These are phyloP conservation scores for Thecophora atra DNA, from an alignment of 2,888 invertebrate species.

Conservation along the genomic window DNA sequence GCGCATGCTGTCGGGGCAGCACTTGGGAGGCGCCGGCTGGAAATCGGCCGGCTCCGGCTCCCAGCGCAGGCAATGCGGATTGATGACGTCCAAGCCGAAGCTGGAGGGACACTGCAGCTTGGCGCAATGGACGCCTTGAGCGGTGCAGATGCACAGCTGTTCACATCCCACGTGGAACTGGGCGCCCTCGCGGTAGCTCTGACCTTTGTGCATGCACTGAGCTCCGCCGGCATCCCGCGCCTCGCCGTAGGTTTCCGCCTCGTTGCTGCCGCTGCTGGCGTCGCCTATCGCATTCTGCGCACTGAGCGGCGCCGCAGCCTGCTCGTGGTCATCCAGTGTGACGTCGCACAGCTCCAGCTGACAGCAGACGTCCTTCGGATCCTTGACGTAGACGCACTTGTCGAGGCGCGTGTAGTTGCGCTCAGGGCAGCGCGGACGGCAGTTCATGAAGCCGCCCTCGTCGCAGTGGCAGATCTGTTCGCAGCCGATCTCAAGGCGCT, in stretches of 20 bases:
- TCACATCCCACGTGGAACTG: conserved; percentile 86
- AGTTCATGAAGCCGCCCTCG: conserved; percentile 76
- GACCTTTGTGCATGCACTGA: conserved; percentile 58
- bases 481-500: conserved; percentile 83
- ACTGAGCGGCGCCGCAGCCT: conserved; percentile 58
- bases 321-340: conserved; percentile 80
- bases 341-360: conserved; percentile 87
- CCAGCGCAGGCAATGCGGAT: conserved; percentile 87
- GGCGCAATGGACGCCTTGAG: conserved; percentile 77
- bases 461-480: conserved; percentile 81
- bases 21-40: conserved; percentile 77
- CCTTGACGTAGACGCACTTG: conserved; percentile 82
- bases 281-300: conserved; percentile 51
- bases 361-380: conserved; percentile 85
- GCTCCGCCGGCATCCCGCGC: conserved; percentile 52
- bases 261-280: conserved; percentile 39
- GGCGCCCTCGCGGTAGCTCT: conserved; percentile 69
- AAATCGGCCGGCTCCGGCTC: conserved; percentile 81
- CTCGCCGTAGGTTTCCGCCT: conserved; percentile 51
- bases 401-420: conserved; percentile 71
- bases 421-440: conserved; percentile 75
- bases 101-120: conserved; percentile 85
- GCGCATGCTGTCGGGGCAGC: conserved; percentile 81
- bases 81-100: conserved; percentile 84
- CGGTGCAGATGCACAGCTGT: conserved; percentile 79